Percentiles rank a stretch among this genome's conserved stretches.
Conservation (phyloP, 2,113 vertebrate species). For the Trichechus manatus region DNA sequence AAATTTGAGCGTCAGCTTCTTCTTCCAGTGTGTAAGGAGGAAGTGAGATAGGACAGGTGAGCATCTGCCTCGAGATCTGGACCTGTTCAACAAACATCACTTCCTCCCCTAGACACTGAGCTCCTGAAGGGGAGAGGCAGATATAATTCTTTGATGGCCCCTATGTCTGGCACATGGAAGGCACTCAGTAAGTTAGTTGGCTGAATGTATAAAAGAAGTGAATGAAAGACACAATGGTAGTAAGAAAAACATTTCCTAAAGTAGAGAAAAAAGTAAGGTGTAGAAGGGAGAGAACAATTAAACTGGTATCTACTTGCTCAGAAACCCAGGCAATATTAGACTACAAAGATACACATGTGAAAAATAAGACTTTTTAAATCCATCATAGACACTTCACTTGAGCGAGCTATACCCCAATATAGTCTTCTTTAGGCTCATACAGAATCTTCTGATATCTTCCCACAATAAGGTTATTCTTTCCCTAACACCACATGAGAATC, state of each 20-base stretch:
- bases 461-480: not conserved
- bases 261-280: not conserved
- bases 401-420: not conserved
- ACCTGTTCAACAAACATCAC: not conserved
- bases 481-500: not conserved
- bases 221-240: not conserved
- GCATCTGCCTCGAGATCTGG: rapidly evolving
- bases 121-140: not conserved
- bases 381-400: not conserved
- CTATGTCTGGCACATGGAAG: not conserved
- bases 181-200: not conserved
- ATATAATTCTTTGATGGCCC: not conserved
- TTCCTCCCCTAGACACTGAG: not conserved
- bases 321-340: not conserved
- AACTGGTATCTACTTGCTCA: not conserved
- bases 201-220: not conserved
- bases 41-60: not conserved
- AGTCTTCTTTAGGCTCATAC: not conserved
- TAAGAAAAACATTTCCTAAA: slow-evolving; percentile 41
- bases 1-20: not conserved
- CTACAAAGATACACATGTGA: not conserved
- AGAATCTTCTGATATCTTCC: not conserved
- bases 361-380: not conserved
- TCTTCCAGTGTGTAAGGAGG: not conserved
- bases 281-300: not conserved